Evolutionary conservation across 2,888 invertebrate species (phyloP).

Genomic region (Cheilosia scutellata): DNA sequence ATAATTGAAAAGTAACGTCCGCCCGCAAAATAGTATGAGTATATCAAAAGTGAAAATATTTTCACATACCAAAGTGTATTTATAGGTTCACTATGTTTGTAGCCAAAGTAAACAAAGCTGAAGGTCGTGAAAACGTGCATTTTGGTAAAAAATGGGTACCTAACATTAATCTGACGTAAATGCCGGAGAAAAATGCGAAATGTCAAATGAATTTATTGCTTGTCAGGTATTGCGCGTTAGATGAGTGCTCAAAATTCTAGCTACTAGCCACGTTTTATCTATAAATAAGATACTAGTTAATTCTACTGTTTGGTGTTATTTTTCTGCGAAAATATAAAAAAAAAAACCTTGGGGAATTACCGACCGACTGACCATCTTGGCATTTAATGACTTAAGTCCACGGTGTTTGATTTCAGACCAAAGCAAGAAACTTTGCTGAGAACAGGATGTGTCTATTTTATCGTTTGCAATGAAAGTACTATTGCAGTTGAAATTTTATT

Average conservation of each 20-base stretch:
- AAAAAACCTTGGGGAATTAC: too few species aligned
- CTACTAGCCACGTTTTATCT: slow-evolving; percentile 1
- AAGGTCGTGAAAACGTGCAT: slow-evolving; percentile 26
- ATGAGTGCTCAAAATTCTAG: neutral
- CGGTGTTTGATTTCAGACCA: too few species aligned
- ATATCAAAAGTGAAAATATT: slow-evolving; percentile 34
- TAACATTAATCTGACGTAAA: slow-evolving; percentile 5
- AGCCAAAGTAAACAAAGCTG: slow-evolving; percentile 4
- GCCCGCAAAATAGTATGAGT: neutral
- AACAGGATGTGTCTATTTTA: too few species aligned
- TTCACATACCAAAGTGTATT: neutral
- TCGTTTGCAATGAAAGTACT: too few species aligned
- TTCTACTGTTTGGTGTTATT: neutral
- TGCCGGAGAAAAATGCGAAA: slow-evolving; percentile 2
- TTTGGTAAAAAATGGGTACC: slow-evolving; percentile 2
- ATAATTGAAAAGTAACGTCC: slow-evolving; percentile 36
- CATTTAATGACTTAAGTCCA: too few species aligned
- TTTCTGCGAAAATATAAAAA: neutral
- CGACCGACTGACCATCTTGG: too few species aligned
- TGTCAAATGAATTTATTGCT: neutral
- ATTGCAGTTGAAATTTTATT: too few species aligned
- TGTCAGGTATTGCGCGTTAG: neutral
- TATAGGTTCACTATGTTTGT: neutral
- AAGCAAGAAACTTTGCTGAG: too few species aligned
- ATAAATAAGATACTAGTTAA: neutral